phyloP scores from a whole-genome alignment of 2,113 vertebrate species.

The Haemorhous mexicanus region DNA sequence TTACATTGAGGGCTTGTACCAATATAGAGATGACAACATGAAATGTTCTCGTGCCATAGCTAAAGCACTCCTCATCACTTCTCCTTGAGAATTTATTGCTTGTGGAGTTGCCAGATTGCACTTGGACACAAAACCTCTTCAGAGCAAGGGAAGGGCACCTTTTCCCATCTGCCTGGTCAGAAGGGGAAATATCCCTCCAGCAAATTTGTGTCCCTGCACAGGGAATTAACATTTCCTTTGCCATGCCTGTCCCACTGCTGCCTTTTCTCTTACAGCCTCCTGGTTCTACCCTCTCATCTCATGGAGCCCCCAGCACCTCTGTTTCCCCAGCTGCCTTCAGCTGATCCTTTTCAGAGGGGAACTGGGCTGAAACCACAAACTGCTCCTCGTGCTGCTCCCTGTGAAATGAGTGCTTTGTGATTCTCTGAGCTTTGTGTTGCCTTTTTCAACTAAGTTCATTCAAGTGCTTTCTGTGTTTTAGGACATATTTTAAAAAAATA shows the following conservation, averaged over 20 bases:
- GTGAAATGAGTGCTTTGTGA: not conserved
- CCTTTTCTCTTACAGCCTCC: not conserved
- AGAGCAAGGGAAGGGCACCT: not conserved
- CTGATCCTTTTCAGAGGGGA: not conserved
- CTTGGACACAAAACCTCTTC: not conserved
- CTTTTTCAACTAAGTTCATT: not conserved
- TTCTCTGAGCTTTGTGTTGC: not conserved
- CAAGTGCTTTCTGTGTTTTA: not conserved
- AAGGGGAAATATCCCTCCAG: not conserved
- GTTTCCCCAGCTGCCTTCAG: not conserved
- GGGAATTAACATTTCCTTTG: not conserved
- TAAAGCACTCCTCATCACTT: not conserved
- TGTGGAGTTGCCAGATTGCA: not conserved
- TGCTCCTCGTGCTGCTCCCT: not conserved
- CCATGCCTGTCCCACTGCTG: not conserved
- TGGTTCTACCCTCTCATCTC: not conserved
- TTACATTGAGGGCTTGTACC: not conserved
- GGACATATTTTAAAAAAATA: not conserved
- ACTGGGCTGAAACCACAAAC: not conserved
- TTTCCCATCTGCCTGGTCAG: not conserved
- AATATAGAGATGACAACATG: not conserved
- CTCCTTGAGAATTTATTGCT: conserved; percentile 9
- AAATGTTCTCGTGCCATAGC: not conserved
- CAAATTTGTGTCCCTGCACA: not conserved
- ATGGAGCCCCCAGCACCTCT: not conserved